Percentiles rank a stretch among this genome's conserved stretches.
Evolutionary conservation across 2,888 invertebrate genomes (phyloP).

Genomic region (Agriotes lineatus): DNA sequence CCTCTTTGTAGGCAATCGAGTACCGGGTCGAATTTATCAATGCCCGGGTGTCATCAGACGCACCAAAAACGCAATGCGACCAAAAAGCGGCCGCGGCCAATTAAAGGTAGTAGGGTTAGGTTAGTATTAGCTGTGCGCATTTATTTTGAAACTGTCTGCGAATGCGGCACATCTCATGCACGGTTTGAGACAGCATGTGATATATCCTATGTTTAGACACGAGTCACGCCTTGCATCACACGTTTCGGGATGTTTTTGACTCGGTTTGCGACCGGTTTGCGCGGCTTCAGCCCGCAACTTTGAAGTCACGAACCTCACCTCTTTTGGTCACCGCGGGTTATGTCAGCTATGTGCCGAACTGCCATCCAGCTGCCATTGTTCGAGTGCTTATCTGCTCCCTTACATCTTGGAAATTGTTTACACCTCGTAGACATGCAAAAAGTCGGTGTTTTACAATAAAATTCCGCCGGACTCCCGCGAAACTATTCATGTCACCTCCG

Average conservation of each 20-base stretch:
- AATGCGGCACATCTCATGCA: conserved; percentile 45
- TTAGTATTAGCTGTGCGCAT: conserved; percentile 21
- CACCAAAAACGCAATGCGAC: background rate
- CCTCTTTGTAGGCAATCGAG: no score
- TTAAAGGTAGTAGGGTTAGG: conserved; percentile 26
- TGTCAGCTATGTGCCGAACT: conserved; percentile 19
- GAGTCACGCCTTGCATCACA: conserved; percentile 42
- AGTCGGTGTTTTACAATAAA: conserved; percentile 6
- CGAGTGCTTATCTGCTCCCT: conserved; percentile 10
- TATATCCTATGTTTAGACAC: conserved; percentile 44
- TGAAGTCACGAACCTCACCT: conserved; percentile 20
- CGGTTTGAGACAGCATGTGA: conserved; percentile 43
- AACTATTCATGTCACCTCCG: background rate
- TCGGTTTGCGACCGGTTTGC: conserved; percentile 19
- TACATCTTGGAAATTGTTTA: conserved; percentile 8
- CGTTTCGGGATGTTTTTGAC: conserved; percentile 38
- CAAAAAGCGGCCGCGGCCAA: conserved; percentile 16
- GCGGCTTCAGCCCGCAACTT: background rate
- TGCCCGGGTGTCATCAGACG: background rate
- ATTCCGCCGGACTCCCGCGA: conserved; percentile 1
- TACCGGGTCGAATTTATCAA: conserved; percentile 16
- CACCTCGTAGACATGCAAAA: conserved; percentile 21
- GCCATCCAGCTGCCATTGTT: conserved; percentile 9
- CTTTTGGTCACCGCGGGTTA: conserved; percentile 23
- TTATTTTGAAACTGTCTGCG: conserved; percentile 47